Percentiles rank a stretch among this genome's conserved stretches.
phyloP scores from a whole-genome alignment of 2,888 invertebrate species.

The Agonopterix arenella region DNA sequence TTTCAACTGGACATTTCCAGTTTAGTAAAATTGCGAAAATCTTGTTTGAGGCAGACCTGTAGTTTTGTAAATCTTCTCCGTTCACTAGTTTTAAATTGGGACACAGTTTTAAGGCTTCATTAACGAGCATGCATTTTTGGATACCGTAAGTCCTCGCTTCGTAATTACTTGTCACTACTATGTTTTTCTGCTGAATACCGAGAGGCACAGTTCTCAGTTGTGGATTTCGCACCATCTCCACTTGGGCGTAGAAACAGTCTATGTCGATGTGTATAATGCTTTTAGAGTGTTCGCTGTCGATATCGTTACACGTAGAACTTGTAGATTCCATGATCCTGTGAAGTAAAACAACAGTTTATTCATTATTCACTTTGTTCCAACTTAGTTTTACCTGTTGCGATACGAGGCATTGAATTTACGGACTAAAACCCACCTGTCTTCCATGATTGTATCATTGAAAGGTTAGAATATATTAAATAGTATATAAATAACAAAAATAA shows the following conservation, averaged over 20 bases:
- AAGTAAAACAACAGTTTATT: constrained; percentile 47
- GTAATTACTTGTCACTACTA: constrained; percentile 91
- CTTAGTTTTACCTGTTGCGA: constrained; percentile 63
- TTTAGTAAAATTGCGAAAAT: constrained; percentile 83
- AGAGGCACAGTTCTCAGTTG: constrained; percentile 80
- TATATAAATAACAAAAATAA: constrained; percentile 45
- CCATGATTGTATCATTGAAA: constrained; percentile 56
- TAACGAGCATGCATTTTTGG: constrained; percentile 85
- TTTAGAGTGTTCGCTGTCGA: constrained; percentile 75
- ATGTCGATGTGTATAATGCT: constrained; percentile 88
- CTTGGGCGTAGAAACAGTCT: constrained; percentile 92
- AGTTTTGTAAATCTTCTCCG: constrained; percentile 90
- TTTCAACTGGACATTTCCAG: constrained; percentile 85
- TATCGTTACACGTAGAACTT: constrained; percentile 55
- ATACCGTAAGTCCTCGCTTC: constrained; percentile 85
- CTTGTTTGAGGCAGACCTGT: constrained; percentile 86
- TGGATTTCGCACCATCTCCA: constrained; percentile 86
- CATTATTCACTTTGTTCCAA: constrained; percentile 58
- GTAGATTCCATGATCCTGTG: constrained; percentile 69
- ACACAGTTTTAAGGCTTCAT: constrained; percentile 85
- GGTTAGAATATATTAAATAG: constrained; percentile 41
- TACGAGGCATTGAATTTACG: constrained; percentile 30
- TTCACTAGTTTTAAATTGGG: constrained; percentile 85
- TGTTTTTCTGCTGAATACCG: constrained; percentile 90
- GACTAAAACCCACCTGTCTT: constrained; percentile 54